These are phyloP conservation scores for Condylura cristata DNA, from an alignment of 2,113 vertebrate species.

Conservation along the genomic window DNA sequence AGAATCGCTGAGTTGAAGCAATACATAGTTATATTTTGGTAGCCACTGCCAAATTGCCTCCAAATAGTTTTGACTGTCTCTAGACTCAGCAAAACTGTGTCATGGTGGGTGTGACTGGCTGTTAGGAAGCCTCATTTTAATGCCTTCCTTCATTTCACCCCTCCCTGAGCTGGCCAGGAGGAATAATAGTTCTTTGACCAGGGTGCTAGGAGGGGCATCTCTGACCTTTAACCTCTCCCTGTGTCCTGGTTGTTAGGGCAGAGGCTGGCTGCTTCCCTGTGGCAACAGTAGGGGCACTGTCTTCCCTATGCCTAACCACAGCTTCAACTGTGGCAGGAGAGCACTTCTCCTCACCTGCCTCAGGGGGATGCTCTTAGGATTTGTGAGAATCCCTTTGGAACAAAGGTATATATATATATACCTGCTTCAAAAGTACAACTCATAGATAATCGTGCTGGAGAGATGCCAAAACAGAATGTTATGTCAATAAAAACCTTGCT, in stretches of 20 bases:
- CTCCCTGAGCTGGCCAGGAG: neutral
- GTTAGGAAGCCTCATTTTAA: neutral
- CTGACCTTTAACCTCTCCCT: neutral
- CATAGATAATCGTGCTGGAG: neutral
- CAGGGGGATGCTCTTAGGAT: neutral
- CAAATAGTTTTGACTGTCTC: neutral
- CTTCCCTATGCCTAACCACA: too few species aligned
- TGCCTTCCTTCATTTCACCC: neutral
- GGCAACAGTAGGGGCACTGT: neutral
- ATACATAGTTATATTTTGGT: neutral
- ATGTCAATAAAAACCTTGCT: neutral
- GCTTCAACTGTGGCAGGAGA: neutral
- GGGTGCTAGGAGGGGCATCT: neutral
- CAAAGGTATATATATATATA: neutral
- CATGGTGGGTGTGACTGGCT: neutral
- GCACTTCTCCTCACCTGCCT: neutral
- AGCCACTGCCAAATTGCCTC: neutral
- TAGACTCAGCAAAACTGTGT: neutral
- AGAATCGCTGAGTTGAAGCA: neutral
- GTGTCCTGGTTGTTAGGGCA: neutral
- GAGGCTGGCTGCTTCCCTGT: neutral
- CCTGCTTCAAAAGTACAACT: neutral
- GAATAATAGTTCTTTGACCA: neutral
- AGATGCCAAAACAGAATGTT: neutral
- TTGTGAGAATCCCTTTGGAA: slow-evolving; percentile 29